Evolutionary conservation across 2,888 invertebrate species (phyloP), one percentile per base, ranked within the genome.

Genomic region (Exephanes ischioxanthus): DNA sequence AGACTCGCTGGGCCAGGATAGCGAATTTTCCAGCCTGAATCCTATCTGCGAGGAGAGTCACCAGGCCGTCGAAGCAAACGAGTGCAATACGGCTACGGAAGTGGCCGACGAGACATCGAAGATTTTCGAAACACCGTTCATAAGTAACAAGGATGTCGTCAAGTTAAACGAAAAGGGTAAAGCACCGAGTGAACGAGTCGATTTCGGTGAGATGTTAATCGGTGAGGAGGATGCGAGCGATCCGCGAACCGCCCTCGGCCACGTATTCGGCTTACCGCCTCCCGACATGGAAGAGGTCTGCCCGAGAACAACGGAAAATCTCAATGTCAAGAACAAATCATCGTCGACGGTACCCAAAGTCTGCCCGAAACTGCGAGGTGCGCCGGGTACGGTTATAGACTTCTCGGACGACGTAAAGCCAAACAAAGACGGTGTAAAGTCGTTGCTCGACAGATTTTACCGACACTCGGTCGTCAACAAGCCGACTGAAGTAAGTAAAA

Each of bases 361-460:
- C 0, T 94, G 94, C 72, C 95, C 95, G 1, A 95, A 92, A 89
- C 89, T 96, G 76, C 95, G 92, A 37, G 95, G 95, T n/a, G 91
- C 92, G 16, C 95, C 95, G 6, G 95, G 95, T 11, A 95, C 95
- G 87, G 91, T 96, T 4, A 97, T 97, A 73, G 96, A 96, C 91
- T 93, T 97, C 53, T 95, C 96, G 84, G 94, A 94, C 3, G 95
- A 95, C 1, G 91, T 94, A 14, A 91, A 92, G 85, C 88, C 95
- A 5, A 95, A 95, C 66, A 87, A 87, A 33, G 90, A 92, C 41
- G 97, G 97, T 11, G 94, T 97, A 7, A 95, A 96, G 86, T 94
- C 95, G 80, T 94, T 98, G 48, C 96, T 97, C 92, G 95, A 97
- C 88, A 95, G 97, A 86, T 97, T 97, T 92, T 94, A 96, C 14